Base-by-base conservation (phyloP, 2,113 vertebrate genomes). In the Elachura formosa region DNA sequence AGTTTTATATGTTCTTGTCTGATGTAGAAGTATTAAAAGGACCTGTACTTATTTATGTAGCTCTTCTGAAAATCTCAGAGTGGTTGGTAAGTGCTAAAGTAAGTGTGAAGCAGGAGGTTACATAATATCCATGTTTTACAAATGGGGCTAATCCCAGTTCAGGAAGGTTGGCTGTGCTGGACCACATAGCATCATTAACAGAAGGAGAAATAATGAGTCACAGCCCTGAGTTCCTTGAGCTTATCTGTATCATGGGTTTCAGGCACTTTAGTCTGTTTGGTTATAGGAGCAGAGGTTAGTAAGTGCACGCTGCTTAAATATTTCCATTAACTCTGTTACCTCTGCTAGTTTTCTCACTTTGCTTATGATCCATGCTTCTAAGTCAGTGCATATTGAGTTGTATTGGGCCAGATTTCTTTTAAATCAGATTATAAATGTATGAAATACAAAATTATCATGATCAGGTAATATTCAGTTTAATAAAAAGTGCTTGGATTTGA, bases 161-260 rank as follows among this genome's bases (percentile, higher is more conserved):
- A 46, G 49, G 58, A 61, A 46, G 78, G 54, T 29, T 72, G 28
- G 36, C 46, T 85, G 34, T 13, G 13, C 3, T 3, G 66, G 74
- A 94, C 84, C 56, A 46, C 1, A 0, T n/a, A 72, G 48, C 51
- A 64, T 78, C 73, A 26, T 75, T 91, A 84, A 59, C 45, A 91
- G 38, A 52, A 84, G 84, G 12, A 84, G 66, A 79, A 94, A 64
- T 89, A 64, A 67, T 91, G 62, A 93, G 41, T 92, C 84, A 69
- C 17, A 81, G 81, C 38, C 33, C 19, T 15, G 36, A 79, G 58
- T 88, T 96, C 54, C 55, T 41, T 91, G 87, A 2, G 21, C 11
- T 93, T 93, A 48, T 81, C 84, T 56, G 12, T 66, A 6, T 72
- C 64, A 64, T 1, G 22, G 34, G 40, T 71, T 89, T 75, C 67